Evolutionary conservation across 2,888 invertebrate genomes (phyloP).

Genomic region (Belgica antarctica): DNA sequence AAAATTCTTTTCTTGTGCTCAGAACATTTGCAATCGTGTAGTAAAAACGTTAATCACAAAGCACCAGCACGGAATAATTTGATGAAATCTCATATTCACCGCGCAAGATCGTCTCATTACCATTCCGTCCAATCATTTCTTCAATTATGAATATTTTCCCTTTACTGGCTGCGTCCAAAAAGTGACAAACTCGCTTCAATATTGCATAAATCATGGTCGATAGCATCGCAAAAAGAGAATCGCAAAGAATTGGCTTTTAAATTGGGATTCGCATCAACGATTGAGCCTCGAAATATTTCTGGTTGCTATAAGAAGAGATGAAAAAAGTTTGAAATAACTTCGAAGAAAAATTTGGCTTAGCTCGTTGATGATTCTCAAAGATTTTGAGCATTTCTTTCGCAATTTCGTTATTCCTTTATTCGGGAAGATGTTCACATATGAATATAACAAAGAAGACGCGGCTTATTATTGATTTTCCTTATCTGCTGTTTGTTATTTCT

Average conservation of each 20-base stretch:
- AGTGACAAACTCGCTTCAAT: constrained; percentile 39
- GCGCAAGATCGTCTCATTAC: too few species aligned
- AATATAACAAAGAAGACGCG: constrained; percentile 28
- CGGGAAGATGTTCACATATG: constrained; percentile 1
- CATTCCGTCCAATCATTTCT: too few species aligned
- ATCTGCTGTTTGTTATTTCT: constrained; percentile 31
- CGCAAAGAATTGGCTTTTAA: constrained; percentile 36
- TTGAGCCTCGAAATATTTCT: constrained; percentile 4
- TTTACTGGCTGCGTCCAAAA: too few species aligned
- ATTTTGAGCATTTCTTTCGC: constrained; percentile 11
- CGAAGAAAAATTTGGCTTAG: constrained; percentile 18
- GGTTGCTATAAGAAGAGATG: background rate
- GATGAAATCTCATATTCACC: too few species aligned
- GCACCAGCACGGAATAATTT: background rate
- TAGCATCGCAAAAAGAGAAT: constrained; percentile 25
- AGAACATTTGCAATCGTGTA: background rate
- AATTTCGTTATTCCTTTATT: background rate
- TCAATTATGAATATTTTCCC: too few species aligned
- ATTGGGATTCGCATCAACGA: constrained; percentile 15
- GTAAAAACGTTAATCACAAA: background rate
- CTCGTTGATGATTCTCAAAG: background rate
- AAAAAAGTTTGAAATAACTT: constrained; percentile 6
- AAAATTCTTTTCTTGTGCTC: background rate
- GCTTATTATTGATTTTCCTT: constrained; percentile 34
- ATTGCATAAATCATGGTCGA: constrained; percentile 42